These are phyloP conservation scores for Mongoloraphidia duomilia DNA, from an alignment of 2,888 invertebrate species.

Conservation along the genomic window DNA sequence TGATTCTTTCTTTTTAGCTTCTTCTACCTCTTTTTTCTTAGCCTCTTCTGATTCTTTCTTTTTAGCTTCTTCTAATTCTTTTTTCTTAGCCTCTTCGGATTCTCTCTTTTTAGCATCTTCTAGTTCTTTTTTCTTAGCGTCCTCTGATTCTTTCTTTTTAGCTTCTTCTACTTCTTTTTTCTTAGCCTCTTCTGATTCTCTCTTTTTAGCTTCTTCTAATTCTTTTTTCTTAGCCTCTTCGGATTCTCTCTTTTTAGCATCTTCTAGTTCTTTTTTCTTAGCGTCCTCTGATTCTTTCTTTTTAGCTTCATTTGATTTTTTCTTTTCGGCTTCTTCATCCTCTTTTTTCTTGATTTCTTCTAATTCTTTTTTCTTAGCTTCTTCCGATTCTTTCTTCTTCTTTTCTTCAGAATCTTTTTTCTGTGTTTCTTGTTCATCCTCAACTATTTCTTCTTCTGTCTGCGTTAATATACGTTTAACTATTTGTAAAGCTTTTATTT, in stretches of 20 bases:
- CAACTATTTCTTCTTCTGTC: neutral
- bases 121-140: neutral
- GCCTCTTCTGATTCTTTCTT: neutral
- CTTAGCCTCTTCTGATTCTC: slow-evolving; percentile 5
- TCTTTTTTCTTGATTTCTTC: neutral
- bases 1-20: slow-evolving; percentile 1
- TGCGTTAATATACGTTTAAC: too few relatives aligned
- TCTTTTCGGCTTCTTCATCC: neutral
- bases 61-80: slow-evolving; percentile 6
- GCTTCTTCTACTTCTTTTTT: slow-evolving; percentile 4
- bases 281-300: neutral
- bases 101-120: neutral
- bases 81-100: neutral
- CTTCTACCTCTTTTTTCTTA: slow-evolving; percentile 8
- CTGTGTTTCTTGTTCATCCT: neutral
- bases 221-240: slow-evolving; percentile 6
- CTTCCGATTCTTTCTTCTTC: slow-evolving; percentile 10
- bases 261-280: slow-evolving; percentile 3
- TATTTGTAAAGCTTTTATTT: neutral
- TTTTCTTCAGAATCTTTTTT: slow-evolving; percentile 10
- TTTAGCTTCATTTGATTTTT: neutral
- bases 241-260: neutral
- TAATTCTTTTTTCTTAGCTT: slow-evolving; percentile 8
- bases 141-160: slow-evolving; percentile 5
- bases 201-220: slow-evolving; percentile 8